phyloP scores from a whole-genome alignment of 2,113 vertebrate species.

The Sus scrofa region DNA sequence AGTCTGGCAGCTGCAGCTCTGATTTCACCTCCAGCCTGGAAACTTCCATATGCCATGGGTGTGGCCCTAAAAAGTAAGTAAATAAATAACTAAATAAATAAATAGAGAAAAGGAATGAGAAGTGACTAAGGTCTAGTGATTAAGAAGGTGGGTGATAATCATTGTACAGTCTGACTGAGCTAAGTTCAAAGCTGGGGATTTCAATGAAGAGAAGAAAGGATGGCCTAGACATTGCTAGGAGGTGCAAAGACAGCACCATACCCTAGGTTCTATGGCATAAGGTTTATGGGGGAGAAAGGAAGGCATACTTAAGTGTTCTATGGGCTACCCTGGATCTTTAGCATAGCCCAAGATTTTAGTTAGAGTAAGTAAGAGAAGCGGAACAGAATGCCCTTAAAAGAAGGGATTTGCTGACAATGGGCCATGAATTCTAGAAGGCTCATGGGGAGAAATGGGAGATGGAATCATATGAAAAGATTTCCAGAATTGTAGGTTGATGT shows the following conservation, averaged over 20 bases:
- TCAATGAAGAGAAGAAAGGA: background rate
- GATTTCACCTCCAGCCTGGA: no score
- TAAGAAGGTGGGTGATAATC: background rate
- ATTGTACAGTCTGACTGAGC: background rate
- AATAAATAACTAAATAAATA: no score
- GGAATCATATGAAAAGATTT: background rate
- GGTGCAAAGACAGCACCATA: rapidly evolving
- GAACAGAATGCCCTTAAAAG: background rate
- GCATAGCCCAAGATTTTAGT: background rate
- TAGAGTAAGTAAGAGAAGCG: background rate
- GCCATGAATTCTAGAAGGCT: background rate
- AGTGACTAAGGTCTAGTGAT: background rate
- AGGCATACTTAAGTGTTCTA: background rate
- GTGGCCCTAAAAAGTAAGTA: no score
- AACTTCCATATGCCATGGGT: no score
- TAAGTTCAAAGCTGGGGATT: background rate
- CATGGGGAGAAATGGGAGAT: background rate
- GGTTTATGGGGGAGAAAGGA: background rate
- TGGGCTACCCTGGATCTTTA: background rate
- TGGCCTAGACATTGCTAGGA: background rate
- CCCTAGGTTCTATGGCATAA: background rate
- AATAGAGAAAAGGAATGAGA: background rate
- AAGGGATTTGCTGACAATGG: background rate
- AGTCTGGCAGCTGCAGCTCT: no score
- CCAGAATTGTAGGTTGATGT: background rate